Evolutionary conservation across 2,113 vertebrate species (phyloP).

Genomic region (Phrynosoma blainvillii): DNA sequence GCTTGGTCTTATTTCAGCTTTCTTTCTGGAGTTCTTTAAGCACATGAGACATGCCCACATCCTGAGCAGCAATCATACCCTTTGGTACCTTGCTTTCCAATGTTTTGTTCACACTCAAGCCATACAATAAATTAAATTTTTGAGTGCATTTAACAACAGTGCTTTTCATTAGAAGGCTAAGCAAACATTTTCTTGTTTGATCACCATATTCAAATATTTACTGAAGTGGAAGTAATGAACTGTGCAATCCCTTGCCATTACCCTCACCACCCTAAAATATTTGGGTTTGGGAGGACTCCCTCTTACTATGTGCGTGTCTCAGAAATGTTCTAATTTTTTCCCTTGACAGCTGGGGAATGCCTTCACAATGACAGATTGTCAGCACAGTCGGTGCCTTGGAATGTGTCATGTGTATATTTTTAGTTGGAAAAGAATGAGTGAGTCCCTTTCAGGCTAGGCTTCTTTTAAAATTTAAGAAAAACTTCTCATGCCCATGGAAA

Average conservation of each 20-base stretch:
- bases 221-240: conserved; percentile 18
- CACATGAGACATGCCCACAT: not conserved
- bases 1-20: not conserved
- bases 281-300: not conserved
- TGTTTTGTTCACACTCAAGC: not conserved
- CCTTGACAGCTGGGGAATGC: conserved; percentile 46
- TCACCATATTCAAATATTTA: not conserved
- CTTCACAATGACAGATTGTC: conserved; percentile 62
- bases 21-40: not conserved
- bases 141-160: not conserved
- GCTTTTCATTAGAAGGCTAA: not conserved
- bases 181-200: conserved; percentile 26
- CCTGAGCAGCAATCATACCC: not conserved
- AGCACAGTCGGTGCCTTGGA: conserved; percentile 38
- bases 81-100: not conserved
- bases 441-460: conserved; percentile 38
- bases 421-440: conserved; percentile 37
- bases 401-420: conserved; percentile 57
- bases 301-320: not conserved
- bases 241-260: not conserved
- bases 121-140: not conserved
- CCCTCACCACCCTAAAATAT: not conserved
- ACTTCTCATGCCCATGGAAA: conserved; percentile 39
- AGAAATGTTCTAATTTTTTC: conserved; percentile 35
- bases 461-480: conserved; percentile 50